These are phyloP conservation scores for Oreonectes daqikongensis DNA, from an alignment of 2,797 vertebrate species.

Conservation along the genomic window DNA sequence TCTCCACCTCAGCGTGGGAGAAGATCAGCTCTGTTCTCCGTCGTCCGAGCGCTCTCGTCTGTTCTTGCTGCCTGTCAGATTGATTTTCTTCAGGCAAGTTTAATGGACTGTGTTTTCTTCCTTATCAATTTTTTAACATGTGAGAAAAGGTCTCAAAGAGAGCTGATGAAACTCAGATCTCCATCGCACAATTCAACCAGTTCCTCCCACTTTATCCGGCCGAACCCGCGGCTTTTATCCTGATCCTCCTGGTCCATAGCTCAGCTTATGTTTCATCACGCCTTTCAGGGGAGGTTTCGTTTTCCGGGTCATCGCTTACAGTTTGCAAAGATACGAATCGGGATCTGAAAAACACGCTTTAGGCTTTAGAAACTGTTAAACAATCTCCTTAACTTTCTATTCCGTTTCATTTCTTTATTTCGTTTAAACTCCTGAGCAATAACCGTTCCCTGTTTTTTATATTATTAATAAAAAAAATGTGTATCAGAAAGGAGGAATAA, in stretches of 20 bases:
- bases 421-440: no score
- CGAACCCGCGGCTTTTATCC: neutral
- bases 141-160: constrained; percentile 23
- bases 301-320: neutral
- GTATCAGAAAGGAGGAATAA: no score
- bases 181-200: neutral
- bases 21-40: neutral
- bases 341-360: neutral
- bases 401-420: no score
- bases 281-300: neutral
- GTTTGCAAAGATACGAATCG: neutral
- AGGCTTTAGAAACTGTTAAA: neutral
- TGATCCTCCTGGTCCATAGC: neutral
- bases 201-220: neutral
- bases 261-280: neutral
- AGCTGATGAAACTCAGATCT: constrained; percentile 31
- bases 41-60: constrained; percentile 51
- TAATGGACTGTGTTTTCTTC: constrained; percentile 55
- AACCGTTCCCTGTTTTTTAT: no score
- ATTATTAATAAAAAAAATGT: no score
- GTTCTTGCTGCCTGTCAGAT: constrained; percentile 63
- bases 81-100: constrained; percentile 67
- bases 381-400: neutral
- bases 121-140: constrained; percentile 39
- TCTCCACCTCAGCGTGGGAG: constrained; percentile 4